phyloP scores from a whole-genome alignment of 1,140 invertebrate genomes.

The Lycorma delicatula region DNA sequence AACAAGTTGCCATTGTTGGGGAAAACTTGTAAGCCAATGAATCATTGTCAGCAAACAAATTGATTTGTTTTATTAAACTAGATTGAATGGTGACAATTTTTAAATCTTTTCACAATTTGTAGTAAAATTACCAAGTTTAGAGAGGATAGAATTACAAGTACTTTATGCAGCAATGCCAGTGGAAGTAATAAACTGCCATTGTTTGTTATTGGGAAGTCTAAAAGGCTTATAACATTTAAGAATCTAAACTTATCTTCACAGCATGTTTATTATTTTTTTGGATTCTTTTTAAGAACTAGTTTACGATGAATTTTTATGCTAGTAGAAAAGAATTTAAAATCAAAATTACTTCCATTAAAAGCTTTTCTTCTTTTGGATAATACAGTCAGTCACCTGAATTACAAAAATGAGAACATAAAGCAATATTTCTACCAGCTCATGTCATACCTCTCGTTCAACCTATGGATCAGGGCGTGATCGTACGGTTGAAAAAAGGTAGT shows the following conservation, averaged over 20 bases:
- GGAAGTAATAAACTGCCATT: slow-evolving; percentile 2
- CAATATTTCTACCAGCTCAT: neutral
- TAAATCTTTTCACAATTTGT: neutral
- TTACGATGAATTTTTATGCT: neutral
- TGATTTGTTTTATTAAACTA: neutral
- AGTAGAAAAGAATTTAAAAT: neutral
- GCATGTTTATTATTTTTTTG: neutral
- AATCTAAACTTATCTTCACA: slow-evolving; percentile 1
- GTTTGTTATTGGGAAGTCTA: slow-evolving; percentile 10
- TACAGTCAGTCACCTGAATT: too few species aligned
- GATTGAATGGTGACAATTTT: neutral
- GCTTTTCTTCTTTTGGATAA: too few species aligned
- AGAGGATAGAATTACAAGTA: slow-evolving; percentile 1
- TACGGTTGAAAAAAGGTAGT: neutral
- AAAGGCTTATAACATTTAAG: slow-evolving; percentile 3
- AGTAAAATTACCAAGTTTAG: neutral
- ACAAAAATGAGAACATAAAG: neutral
- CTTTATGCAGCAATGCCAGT: slow-evolving; percentile 7
- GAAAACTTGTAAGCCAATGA: neutral
- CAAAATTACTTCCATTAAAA: too few species aligned
- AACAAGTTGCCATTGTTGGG: too few species aligned
- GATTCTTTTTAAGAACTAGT: neutral
- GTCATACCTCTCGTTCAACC: too few species aligned
- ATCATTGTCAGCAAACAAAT: neutral
- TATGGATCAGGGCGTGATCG: too few species aligned